Evolutionary conservation across 2,797 vertebrate genomes (phyloP).

Genomic region (Etheostoma nigrum): DNA sequence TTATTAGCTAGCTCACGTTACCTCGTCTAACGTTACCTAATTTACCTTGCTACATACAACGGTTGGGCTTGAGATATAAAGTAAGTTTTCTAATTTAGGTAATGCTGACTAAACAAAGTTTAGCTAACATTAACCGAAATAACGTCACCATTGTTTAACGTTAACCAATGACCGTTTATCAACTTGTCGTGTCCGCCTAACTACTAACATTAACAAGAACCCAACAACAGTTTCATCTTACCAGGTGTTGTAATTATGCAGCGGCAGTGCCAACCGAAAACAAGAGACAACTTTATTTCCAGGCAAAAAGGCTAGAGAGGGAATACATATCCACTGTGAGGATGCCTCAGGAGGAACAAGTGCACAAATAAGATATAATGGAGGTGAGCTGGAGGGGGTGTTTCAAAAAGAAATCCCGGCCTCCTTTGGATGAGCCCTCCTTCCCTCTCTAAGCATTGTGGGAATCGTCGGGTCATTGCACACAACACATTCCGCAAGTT

Average conservation of each 20-base stretch:
- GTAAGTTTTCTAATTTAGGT: no score
- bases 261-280: background rate
- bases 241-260: conserved; percentile 12
- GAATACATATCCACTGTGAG: background rate
- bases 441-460: conserved; percentile 56
- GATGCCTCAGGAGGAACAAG: conserved; percentile 63
- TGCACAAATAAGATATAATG: conserved; percentile 39
- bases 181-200: background rate
- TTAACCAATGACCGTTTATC: background rate
- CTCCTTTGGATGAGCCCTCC: conserved; percentile 42
- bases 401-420: conserved; percentile 41
- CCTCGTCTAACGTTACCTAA: no score
- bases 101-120: no score
- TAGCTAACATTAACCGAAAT: no score
- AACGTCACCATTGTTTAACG: no score
- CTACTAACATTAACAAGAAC: background rate
- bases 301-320: background rate
- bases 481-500: conserved; percentile 26
- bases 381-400: conserved; percentile 31
- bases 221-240: conserved; percentile 27
- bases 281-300: conserved; percentile 6
- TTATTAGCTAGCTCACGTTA: no score
- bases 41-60: no score
- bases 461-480: conserved; percentile 35
- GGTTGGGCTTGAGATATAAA: no score